Conservation (phyloP, 2,888 invertebrate species). For the Oscheius myriophilus region DNA sequence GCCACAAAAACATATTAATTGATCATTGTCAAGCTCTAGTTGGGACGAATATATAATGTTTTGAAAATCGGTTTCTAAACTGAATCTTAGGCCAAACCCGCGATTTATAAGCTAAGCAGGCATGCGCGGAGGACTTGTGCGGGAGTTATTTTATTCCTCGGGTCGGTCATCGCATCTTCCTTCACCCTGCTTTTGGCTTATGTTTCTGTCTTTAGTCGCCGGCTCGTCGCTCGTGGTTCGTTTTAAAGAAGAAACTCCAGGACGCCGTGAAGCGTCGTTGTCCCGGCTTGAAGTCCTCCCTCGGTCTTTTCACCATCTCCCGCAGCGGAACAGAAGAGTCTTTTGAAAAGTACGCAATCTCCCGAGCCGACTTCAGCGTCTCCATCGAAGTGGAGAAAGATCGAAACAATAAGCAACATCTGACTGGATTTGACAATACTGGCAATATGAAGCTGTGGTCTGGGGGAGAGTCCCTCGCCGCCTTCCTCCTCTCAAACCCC, state of each 20-base stretch:
- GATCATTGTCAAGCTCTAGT: no score
- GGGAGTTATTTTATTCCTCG: no score
- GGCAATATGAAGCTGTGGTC: slow-evolving; percentile 56
- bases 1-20: no score
- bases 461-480: slow-evolving; percentile 51
- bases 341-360: neutral
- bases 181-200: neutral
- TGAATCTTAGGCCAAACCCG: no score
- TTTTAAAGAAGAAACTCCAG: slow-evolving; percentile 33
- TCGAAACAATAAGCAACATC: neutral
- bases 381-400: neutral
- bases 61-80: no score
- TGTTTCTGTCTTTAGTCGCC: slow-evolving; percentile 12
- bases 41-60: no score
- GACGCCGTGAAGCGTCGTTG: slow-evolving; percentile 4
- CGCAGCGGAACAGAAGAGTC: neutral
- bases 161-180: no score
- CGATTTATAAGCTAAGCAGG: no score
- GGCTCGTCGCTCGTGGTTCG: slow-evolving; percentile 44
- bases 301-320: slow-evolving; percentile 16
- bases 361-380: neutral
- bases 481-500: slow-evolving; percentile 24
- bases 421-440: slow-evolving; percentile 53
- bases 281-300: neutral
- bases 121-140: no score